Conservation (phyloP, 2,113 vertebrate genomes). For the Halichoeres trimaculatus region DNA sequence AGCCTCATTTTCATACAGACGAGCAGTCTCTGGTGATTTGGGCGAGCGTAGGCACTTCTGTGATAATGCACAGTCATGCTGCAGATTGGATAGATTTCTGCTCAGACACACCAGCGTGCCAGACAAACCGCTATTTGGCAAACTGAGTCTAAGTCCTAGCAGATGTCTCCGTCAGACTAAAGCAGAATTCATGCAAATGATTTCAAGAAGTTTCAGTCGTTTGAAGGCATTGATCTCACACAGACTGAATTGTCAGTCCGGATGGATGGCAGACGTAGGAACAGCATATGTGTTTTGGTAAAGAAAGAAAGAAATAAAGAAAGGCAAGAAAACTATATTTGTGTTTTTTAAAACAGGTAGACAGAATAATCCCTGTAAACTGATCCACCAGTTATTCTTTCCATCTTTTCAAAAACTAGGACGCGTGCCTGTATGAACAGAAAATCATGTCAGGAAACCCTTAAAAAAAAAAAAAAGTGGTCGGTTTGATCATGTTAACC, state of each 20-base stretch:
- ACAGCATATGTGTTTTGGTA: not conserved
- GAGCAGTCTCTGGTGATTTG: not conserved
- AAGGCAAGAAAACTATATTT: no score
- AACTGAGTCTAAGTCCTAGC: slow-evolving; percentile 1
- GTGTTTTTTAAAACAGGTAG: no score
- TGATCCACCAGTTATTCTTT: no score
- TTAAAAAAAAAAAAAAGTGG: no score
- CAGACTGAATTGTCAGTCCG: not conserved
- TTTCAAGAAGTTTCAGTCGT: slow-evolving; percentile 6
- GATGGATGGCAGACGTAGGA: not conserved
- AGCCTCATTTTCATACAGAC: slow-evolving; percentile 6
- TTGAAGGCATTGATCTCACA: not conserved
- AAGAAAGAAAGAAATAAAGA: no score
- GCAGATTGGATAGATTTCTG: not conserved
- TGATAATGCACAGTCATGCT: slow-evolving; percentile 5
- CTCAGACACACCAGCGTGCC: not conserved
- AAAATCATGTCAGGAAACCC: no score
- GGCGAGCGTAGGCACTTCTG: not conserved
- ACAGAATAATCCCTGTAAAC: no score
- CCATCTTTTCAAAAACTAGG: no score
- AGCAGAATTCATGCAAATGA: not conserved
- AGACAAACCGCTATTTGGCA: slow-evolving; percentile 2
- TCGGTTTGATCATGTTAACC: no score
- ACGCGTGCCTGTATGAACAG: no score
- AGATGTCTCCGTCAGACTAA: not conserved